A percentile compares a stretch with the other conserved stretches of the same genome.
Conservation (phyloP, 1,140 invertebrate genomes). For the Parapsyche elsis region DNA sequence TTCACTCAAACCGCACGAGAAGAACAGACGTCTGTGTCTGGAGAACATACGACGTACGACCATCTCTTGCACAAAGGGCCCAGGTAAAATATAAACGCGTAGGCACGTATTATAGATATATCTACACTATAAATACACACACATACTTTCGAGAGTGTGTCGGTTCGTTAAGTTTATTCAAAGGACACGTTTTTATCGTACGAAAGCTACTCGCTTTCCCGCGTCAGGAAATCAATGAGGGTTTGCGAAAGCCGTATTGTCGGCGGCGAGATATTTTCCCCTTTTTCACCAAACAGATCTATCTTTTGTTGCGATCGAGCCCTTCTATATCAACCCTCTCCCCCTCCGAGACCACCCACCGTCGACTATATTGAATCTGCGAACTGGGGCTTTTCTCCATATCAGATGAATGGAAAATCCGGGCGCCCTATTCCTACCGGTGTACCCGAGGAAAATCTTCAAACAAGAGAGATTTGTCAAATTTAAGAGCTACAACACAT, state of each 20-base stretch:
- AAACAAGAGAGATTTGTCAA: not conserved
- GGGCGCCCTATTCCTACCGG: not conserved
- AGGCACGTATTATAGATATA: too few species aligned
- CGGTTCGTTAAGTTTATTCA: not conserved
- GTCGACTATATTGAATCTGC: constrained; percentile 3
- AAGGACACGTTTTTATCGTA: not conserved
- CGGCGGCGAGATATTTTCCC: not conserved
- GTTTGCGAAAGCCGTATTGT: not conserved
- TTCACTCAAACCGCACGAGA: too few species aligned
- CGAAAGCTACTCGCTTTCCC: not conserved
- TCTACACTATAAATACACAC: too few species aligned
- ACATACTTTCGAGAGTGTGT: too few species aligned
- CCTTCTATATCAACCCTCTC: too few species aligned
- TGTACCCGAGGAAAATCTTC: not conserved
- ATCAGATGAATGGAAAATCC: not conserved
- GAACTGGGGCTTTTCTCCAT: not conserved
- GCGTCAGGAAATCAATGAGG: constrained; percentile 2
- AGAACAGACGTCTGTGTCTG: too few species aligned
- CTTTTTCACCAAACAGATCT: not conserved
- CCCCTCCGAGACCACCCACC: not conserved
- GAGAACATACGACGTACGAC: too few species aligned
- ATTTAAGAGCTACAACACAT: not conserved
- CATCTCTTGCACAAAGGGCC: too few species aligned
- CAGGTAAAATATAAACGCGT: too few species aligned
- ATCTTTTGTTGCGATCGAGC: too few species aligned